phyloP scores from a whole-genome alignment of 2,113 vertebrate genomes.

The Lethenteron reissneri region DNA sequence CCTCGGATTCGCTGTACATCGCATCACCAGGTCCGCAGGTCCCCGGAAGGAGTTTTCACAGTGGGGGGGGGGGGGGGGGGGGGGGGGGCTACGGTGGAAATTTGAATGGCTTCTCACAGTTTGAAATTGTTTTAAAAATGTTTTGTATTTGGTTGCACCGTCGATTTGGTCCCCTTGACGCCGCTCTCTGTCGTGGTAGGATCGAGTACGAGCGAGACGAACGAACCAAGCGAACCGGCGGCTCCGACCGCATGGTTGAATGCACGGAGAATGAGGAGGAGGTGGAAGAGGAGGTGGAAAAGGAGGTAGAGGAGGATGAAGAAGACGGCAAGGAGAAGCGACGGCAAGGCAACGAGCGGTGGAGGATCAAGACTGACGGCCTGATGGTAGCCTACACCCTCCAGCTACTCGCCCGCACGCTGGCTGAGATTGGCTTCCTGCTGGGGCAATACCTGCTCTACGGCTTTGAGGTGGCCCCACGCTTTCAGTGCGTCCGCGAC shows the following conservation, averaged over 20 bases:
- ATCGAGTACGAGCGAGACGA: constrained; percentile 29
- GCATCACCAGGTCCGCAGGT: constrained; percentile 27
- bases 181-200: too few species aligned
- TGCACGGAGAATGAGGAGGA: constrained; percentile 34
- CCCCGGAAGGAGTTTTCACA: too few species aligned
- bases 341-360: constrained; percentile 38
- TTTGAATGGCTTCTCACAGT: neutral
- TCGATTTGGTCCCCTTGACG: too few species aligned
- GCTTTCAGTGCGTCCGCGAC: constrained; percentile 46
- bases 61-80: constrained; percentile 10
- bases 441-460: constrained; percentile 82
- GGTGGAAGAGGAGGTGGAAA: constrained; percentile 13
- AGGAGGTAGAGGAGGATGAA: too few species aligned
- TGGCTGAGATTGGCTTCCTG: constrained; percentile 67
- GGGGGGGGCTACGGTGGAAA: constrained; percentile 16
- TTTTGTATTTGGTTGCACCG: constrained; percentile 24
- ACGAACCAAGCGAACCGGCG: constrained; percentile 38
- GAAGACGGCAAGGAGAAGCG: constrained; percentile 11
- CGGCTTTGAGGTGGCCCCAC: constrained; percentile 57
- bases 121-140: constrained; percentile 17
- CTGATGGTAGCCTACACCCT: constrained; percentile 44
- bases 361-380: constrained; percentile 22
- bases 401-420: constrained; percentile 36
- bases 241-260: constrained; percentile 62
- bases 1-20: constrained; percentile 57